Base-by-base conservation (phyloP, 2,113 vertebrate species). In the Electrona antarctica region DNA sequence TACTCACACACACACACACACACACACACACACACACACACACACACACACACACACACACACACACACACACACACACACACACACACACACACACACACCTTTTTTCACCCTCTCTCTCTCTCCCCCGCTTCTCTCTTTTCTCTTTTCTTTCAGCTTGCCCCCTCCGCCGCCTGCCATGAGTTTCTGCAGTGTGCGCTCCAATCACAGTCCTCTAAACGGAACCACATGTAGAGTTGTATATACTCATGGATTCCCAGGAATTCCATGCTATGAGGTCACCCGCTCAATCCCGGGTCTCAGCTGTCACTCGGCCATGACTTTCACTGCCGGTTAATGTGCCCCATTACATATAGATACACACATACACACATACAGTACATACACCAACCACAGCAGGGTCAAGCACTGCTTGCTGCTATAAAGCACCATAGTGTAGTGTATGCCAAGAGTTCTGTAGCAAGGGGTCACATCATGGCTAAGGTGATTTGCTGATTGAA, bases 241-340 rank as follows among this genome's bases (percentile, higher is more conserved):
- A 88, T 85, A 88, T 82, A 71, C 68, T 70, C 73, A 72, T 58
- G 73, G 80, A 87, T 87, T 88, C 87, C 81, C 81, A 89, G 84
- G 88, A 41, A 91, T 91, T 91, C 85, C 81, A 78, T 54, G 11
- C 67, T 7, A 55, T 86, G 85, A 90, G 85, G 85, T 90, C 87
- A 91, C 82, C 29, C 11, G 51, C 33, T 62, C 41, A 14, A 13
- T 10, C 46, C 54, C 0, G 64, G 45, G 69, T 56, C 62, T 73
- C 62, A 14, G 50, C 57, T 65, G 71, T n/a, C 54, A 65, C 46
- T 47, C 29, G 56, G 11, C 72, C 41, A 7, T 56, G 74, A 77
- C 76, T 85, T 69, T 80, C 28, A 14, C 66, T 74, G 47, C 66
- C 69, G 2, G 21, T 57, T 13, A 77, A 71, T 15, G 4, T 12